Base-by-base conservation (phyloP, 2,113 vertebrate species). In the Gorsachius goisagi region DNA sequence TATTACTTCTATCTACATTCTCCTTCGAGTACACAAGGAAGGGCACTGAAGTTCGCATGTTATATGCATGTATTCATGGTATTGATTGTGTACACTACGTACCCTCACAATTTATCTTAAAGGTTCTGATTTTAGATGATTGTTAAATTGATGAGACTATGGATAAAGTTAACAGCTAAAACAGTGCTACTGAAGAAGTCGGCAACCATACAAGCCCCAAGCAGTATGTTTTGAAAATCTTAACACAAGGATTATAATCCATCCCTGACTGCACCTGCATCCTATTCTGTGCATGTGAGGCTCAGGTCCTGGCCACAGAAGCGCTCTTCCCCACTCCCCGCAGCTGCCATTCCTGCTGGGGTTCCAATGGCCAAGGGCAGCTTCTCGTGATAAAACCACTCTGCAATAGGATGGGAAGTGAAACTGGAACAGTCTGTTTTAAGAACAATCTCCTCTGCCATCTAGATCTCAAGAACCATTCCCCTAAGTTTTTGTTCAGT, bases 331-430 rank as follows among this genome's bases (percentile, higher is more conserved):
- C 17, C 32, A 22, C 13, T 11, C 15, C 22, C 21, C 3, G 1
- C 33, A 71, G 50, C 21, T 67, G 35, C 41, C 16, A 22, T 52
- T 77, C 35, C 58, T 53, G 24, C n/a, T 23, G 39, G 11, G 7
- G 55, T 80, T 47, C 35, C 52, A 23, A 4, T 1, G 4, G 24
- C 24, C 1, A 0, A 62, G 19, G 26, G 32, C 60, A 79, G 15
- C 22, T 85, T 66, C 63, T 35, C 0, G 0, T 0, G 0, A 39
- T 2, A 90, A 18, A 73, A 52, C 28, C 1, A 0, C 39, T 33
- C 21, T 49, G 18, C 15, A 45, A 58, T 1, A 41, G 37, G 67
- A 72, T 8, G 12, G 47, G 55, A 79, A 49, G 12, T 28, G 85
- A 72, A 85, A 49, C 18, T 18, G 9, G 17, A 85, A 75, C 12